Percentiles rank a stretch among this genome's conserved stretches.
Evolutionary conservation across 2,797 vertebrate species (phyloP).

Genomic region (Hybognathus amarus): DNA sequence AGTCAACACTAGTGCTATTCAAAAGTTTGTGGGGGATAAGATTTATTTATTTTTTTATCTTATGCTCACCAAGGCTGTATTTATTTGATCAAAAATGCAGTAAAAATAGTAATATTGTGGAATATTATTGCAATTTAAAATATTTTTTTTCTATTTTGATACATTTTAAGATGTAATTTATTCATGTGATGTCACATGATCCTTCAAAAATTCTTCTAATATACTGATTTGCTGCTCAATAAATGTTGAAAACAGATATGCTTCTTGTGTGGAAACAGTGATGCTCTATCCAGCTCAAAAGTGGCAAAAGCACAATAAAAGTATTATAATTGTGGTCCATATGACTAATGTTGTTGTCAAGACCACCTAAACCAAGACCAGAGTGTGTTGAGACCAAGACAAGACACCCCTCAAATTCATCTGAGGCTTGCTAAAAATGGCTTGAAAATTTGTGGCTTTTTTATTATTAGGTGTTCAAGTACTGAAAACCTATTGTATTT

Average conservation of each 20-base stretch:
- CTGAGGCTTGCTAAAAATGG: too few species aligned
- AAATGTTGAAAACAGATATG: neutral
- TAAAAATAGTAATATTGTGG: neutral
- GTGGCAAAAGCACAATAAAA: neutral
- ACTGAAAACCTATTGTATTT: too few species aligned
- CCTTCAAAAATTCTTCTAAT: neutral
- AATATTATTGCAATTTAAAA: neutral
- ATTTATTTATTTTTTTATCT: neutral
- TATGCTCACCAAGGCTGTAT: neutral
- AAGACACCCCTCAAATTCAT: too few species aligned
- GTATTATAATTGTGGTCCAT: neutral
- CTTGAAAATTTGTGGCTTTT: too few species aligned
- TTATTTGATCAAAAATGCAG: neutral
- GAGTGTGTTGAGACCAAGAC: too few species aligned
- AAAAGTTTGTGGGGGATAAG: neutral
- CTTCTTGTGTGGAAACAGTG: neutral
- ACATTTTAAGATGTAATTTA: too few species aligned
- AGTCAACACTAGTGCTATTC: neutral
- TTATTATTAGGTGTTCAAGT: too few species aligned
- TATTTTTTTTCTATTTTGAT: too few species aligned
- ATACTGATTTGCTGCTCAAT: neutral
- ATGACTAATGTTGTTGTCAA: neutral
- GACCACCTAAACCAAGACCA: too few species aligned
- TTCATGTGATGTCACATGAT: neutral
- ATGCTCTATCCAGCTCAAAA: neutral